Evolutionary conservation across 2,888 invertebrate genomes (phyloP), one percentile per base, ranked within the genome.

Genomic region (Oligia fasciuncula): DNA sequence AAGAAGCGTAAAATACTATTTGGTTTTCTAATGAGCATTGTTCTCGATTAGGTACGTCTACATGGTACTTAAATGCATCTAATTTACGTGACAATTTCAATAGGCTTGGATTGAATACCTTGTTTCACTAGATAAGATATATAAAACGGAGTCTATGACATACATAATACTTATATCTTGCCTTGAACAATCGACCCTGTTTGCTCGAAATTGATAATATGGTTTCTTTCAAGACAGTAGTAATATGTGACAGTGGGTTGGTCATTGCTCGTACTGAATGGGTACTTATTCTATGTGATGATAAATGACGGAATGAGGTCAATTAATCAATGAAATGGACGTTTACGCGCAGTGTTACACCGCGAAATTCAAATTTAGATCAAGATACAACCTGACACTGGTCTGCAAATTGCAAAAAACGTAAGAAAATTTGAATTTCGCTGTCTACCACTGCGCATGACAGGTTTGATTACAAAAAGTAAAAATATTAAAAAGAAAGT

Each of bases 181-280:
- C 35, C 66, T 67, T 77, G 67, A 68, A 19, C 49, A 82, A 51
- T 51, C 65, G 49, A 73, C 46, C 46, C 51, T 60, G 77, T 83
- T 67, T 60, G 14, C 35, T 68, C 4, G 54, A 77, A 77, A 77
- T 54, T 68, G n/a, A 49, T 84, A 80, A 49, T 84, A 80, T 77
- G 84, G 83, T 80, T 80, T 77, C 54, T 62, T 29, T 54, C 11
- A 8, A 77, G 46, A 67, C 23, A 54, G 57, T 23, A 11, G 40
- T 40, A 40, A 40, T 40, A 40, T 40, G 40, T 40, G 40, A 67
- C 23, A 54, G 57, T n/a, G 11, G 2, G n/a, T 40, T 13, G 66
- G 29, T 46, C 1, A 9, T 63, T 35, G 35, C 63, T 17, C 3
- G 8, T 63, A 17, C 62, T 29, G 40, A 5, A 40, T 5, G 29